A percentile compares a stretch with the other conserved stretches of the same genome.
Evolutionary conservation across 92 coral and sea anemone genomes (phyloP).

Genomic region (Parazoanthus swiftii): DNA sequence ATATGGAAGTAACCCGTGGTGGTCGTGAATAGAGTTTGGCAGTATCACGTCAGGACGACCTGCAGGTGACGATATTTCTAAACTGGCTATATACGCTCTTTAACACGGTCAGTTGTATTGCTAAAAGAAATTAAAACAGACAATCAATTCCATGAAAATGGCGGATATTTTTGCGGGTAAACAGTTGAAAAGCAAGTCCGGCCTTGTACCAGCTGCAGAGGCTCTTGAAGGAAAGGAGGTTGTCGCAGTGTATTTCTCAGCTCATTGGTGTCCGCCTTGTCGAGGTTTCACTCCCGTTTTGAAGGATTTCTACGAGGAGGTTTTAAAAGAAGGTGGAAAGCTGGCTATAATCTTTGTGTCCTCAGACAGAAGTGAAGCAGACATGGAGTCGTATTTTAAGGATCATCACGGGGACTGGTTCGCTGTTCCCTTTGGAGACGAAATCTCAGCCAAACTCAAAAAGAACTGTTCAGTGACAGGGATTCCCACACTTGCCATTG

Average conservation of each 20-base stretch:
- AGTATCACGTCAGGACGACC: too few species aligned
- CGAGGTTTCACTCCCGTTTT: constrained; percentile 52
- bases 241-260: constrained; percentile 4
- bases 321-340: constrained; percentile 6
- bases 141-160: background rate
- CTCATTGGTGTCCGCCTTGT: constrained; percentile 45
- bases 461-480: constrained; percentile 46
- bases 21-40: too few species aligned
- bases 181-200: constrained; percentile 17
- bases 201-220: constrained; percentile 23
- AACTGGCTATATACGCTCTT: too few species aligned
- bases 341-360: constrained; percentile 57
- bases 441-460: constrained; percentile 19
- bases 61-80: too few species aligned
- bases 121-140: too few species aligned
- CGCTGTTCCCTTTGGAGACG: constrained; percentile 42
- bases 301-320: constrained; percentile 52
- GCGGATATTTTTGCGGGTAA: constrained; percentile 8
- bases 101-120: too few species aligned
- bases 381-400: constrained; percentile 43
- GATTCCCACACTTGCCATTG: constrained; percentile 52
- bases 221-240: constrained; percentile 25
- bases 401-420: constrained; percentile 57
- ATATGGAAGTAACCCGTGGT: too few species aligned
- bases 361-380: constrained; percentile 42